Base-by-base conservation (phyloP, 1,140 invertebrate genomes). In the Cyphomyrmex costatus region DNA sequence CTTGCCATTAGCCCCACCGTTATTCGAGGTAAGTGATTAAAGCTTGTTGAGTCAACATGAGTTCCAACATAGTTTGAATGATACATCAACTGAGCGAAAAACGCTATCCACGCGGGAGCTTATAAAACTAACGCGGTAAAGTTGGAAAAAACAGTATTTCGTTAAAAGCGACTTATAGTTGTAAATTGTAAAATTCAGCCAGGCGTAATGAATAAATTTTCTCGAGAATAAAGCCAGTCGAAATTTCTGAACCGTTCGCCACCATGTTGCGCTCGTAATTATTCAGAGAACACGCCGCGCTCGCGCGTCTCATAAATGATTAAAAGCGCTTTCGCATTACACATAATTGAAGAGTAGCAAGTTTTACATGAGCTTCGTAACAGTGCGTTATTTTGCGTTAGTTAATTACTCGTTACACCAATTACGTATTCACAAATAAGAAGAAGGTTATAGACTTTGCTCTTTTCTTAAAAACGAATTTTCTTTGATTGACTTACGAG, bases 1-100 rank as follows among this genome's bases (percentile, higher is more conserved):
- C 96, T 99, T 60, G 98, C 99, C 96, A 97, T 99, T 61, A 99
- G 98, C 30, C 98, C 98, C 0, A 98, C 98, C 60, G 98, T 98
- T 73, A 97, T 98, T 94, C 97, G 98, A 63, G 97, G 98, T 98
- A 94, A 94, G 92, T 88, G 19, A 14, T 27, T 66, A n/a, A 46
- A 51, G n/a, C 36, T 12, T 5, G 36, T 24, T 30, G 24, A 46
- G 56, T 61, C 24, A 33, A 73, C 7, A 19, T 33, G 21, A 77
- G 21, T 27, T 60, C 4, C 36, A 16, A 7, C 33, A 14, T 27
- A 27, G 33, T 77, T 42, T 16, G 5, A n/a, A 19, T 21, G 30
- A 42, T 36, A 24, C 8, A 21, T 58, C 33, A 19, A 68, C 21
- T 33, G 21, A 4, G 8, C n/a, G n/a, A n/a, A 21, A 42, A 42